Evolutionary conservation across 2,113 vertebrate species (phyloP), one percentile per base, ranked within the genome.

Genomic region (Nothocercus julius): DNA sequence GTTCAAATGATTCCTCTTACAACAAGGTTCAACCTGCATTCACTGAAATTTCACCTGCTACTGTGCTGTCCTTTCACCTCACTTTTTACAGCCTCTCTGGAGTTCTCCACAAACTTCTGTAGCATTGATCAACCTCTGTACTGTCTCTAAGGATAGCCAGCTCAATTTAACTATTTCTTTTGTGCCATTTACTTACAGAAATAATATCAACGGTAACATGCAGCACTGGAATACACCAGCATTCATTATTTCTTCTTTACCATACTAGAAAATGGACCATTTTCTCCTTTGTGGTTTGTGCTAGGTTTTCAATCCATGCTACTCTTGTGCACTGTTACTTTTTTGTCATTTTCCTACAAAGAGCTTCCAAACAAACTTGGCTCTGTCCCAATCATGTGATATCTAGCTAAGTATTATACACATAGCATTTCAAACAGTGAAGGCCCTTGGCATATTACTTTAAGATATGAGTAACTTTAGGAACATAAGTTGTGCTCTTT

Each of bases 1-100:
- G 77, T 69, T 96, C 85, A 91, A 89, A 91, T 47, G 42, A 91
- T 84, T 91, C 59, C 38, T 77, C 27, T 49, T 89, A 83, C 69
- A 72, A 44, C 7, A 49, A 54, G 47, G 36, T 68, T 86, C 61
- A 89, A 84, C 85, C 69, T 87, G 49, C 32, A 18, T 77, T 84
- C 49, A 69, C 19, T 74, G 64, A 77, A 58, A 63, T 93, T 73
- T 87, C 11, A 40, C 44, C 76, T 89, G 42, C 30, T 78, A 49
- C 38, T 13, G 17, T 8, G 16, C 13, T 76, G 58, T 76, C 76
- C 51, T 91, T 76, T 91, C 68, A 89, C 81, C 68, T 89, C 22
- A 21, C 42, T 86, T 67, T 24, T 22, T 49, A 80, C 72, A 88
- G 14, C 25, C 1, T 79, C 53, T 83, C 47, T 1, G 3, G 47